phyloP scores from a whole-genome alignment of 2,797 vertebrate species.

The Neopelma chrysocephalum region DNA sequence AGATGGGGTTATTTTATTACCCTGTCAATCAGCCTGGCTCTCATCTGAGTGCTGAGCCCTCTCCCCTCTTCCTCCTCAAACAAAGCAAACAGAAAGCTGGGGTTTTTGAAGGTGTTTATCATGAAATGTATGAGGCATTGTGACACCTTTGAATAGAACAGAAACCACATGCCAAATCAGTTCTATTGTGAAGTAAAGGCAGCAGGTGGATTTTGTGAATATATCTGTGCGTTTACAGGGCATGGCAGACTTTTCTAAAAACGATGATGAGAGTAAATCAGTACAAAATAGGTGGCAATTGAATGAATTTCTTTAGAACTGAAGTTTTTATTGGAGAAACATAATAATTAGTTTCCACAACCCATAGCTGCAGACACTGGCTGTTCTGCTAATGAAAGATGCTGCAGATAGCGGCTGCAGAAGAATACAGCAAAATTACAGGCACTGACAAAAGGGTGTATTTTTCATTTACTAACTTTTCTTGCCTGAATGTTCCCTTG shows the following conservation, averaged over 20 bases:
- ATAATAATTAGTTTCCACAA: conserved; percentile 5
- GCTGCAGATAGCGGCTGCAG: background rate
- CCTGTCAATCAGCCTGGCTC: conserved; percentile 53
- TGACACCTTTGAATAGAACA: conserved; percentile 4
- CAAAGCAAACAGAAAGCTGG: conserved; percentile 25
- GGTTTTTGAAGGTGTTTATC: conserved; percentile 29
- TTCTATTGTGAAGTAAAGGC: conserved; percentile 42
- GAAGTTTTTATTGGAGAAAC: conserved; percentile 62
- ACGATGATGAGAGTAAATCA: conserved; percentile 8
- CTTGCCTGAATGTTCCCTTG: conserved; percentile 24
- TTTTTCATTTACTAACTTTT: conserved; percentile 56
- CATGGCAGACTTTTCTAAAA: background rate
- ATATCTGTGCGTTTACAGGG: conserved; percentile 1
- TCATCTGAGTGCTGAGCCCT: background rate
- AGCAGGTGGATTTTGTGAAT: conserved; percentile 67
- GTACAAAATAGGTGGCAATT: conserved; percentile 28
- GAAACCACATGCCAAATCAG: conserved; percentile 44
- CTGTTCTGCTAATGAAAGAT: conserved; percentile 34
- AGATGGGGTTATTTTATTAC: conserved; percentile 61
- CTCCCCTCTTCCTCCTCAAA: background rate
- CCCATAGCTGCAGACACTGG: background rate
- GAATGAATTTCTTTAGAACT: conserved; percentile 40
- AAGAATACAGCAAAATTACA: conserved; percentile 52
- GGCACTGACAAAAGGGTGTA: background rate
- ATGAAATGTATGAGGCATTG: background rate